These are phyloP conservation scores for Limnephilus marmoratus DNA, from an alignment of 2,888 invertebrate species.

Conservation along the genomic window DNA sequence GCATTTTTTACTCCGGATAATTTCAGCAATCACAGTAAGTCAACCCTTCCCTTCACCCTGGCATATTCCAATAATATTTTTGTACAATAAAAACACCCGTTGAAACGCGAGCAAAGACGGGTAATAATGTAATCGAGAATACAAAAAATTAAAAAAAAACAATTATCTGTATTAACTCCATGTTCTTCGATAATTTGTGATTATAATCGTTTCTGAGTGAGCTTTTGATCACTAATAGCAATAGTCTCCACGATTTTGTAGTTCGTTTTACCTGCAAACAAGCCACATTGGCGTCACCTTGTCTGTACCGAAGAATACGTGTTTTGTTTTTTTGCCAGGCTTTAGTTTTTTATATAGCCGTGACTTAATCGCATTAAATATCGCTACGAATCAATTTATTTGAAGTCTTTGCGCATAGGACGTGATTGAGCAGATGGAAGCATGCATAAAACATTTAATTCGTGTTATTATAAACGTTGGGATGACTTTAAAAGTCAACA, in stretches of 20 bases:
- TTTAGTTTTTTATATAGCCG: not conserved
- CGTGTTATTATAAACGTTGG: not conserved
- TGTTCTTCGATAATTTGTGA: not conserved
- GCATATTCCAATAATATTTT: not conserved
- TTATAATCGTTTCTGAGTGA: too few relatives aligned
- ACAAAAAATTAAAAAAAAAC: not conserved
- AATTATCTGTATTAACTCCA: not conserved
- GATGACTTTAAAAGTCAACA: too few relatives aligned
- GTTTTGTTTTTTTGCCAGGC: conserved; percentile 36
- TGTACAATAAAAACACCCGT: not conserved
- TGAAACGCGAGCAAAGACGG: not conserved
- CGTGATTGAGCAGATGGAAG: not conserved
- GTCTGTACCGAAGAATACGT: conserved; percentile 26
- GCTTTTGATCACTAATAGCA: not conserved
- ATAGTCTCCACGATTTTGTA: not conserved
- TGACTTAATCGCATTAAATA: conserved; percentile 35
- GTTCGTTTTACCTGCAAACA: not conserved
- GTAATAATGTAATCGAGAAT: not conserved
- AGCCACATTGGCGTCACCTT: conserved; percentile 27
- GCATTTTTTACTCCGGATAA: too few relatives aligned
- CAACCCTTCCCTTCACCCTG: too few relatives aligned
- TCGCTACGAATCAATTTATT: conserved; percentile 35
- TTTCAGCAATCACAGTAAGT: too few relatives aligned
- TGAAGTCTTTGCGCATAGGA: not conserved
- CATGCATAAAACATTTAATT: not conserved